Evolutionary conservation across 2,888 invertebrate genomes (phyloP).

Genomic region (Sicus ferrugineus): DNA sequence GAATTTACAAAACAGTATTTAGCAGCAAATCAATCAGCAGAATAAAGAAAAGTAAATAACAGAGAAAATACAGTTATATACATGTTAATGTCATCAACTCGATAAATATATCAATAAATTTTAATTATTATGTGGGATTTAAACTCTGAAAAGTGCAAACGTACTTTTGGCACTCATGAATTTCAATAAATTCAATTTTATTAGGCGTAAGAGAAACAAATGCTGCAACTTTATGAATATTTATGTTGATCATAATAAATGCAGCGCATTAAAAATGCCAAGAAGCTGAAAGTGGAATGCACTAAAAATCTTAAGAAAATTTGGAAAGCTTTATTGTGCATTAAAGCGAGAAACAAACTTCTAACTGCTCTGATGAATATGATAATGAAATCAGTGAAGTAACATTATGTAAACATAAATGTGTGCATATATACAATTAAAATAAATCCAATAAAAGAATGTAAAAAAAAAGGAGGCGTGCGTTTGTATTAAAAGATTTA

Average conservation of each 20-base stretch:
- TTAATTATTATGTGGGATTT: too few relatives aligned
- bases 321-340: background rate
- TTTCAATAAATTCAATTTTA: too few relatives aligned
- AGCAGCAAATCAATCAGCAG: too few relatives aligned
- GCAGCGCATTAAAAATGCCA: background rate
- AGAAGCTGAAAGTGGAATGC: background rate
- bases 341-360: background rate
- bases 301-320: background rate
- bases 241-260: background rate
- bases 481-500: too few relatives aligned
- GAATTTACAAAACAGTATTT: constrained; percentile 12
- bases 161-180: too few relatives aligned
- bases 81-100: too few relatives aligned
- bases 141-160: too few relatives aligned
- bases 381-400: constrained; percentile 25
- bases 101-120: too few relatives aligned
- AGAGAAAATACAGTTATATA: background rate
- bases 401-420: background rate
- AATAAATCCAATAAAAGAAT: constrained; percentile 33
- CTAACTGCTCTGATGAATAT: background rate
- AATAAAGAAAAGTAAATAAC: background rate
- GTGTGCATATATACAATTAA: constrained; percentile 18
- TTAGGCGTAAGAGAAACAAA: too few relatives aligned
- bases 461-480: constrained; percentile 15
- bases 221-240: too few relatives aligned